These are phyloP conservation scores for Augochlora pura DNA, from an alignment of 1,140 invertebrate genomes.

Conservation along the genomic window DNA sequence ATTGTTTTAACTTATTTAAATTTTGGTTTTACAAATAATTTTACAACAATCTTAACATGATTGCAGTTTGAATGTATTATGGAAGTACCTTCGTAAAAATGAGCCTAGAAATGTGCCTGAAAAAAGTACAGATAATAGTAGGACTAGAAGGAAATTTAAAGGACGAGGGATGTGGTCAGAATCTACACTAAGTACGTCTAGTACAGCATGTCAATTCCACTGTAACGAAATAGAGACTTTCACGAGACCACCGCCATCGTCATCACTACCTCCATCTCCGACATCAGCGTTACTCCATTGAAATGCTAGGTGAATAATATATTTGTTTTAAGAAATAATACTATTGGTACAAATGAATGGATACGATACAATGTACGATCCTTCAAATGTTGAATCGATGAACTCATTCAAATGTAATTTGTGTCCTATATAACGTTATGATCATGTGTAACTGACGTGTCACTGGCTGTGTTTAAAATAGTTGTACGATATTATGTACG, in stretches of 20 bases:
- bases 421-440: conserved; percentile 38
- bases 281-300: conserved; percentile 70
- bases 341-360: conserved; percentile 30
- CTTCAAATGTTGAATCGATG: conserved; percentile 10
- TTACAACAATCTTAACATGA: neutral
- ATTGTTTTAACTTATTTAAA: neutral
- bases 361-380: conserved; percentile 25
- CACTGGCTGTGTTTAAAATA: conserved; percentile 59
- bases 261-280: conserved; percentile 65
- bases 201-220: conserved; percentile 75
- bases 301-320: conserved; percentile 45
- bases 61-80: conserved; percentile 46
- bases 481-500: conserved; percentile 53
- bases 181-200: conserved; percentile 75
- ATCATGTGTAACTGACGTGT: conserved; percentile 47
- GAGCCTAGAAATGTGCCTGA: conserved; percentile 52
- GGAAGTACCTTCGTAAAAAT: conserved; percentile 61
- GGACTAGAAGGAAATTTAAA: conserved; percentile 60
- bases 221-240: conserved; percentile 74
- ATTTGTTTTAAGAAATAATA: conserved; percentile 22
- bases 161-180: conserved; percentile 72
- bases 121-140: conserved; percentile 48
- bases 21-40: conserved; percentile 10
- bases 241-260: conserved; percentile 65
- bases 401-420: conserved; percentile 37